These are phyloP conservation scores for Phortica variegata DNA, from an alignment of 1,140 invertebrate genomes.

Conservation along the genomic window DNA sequence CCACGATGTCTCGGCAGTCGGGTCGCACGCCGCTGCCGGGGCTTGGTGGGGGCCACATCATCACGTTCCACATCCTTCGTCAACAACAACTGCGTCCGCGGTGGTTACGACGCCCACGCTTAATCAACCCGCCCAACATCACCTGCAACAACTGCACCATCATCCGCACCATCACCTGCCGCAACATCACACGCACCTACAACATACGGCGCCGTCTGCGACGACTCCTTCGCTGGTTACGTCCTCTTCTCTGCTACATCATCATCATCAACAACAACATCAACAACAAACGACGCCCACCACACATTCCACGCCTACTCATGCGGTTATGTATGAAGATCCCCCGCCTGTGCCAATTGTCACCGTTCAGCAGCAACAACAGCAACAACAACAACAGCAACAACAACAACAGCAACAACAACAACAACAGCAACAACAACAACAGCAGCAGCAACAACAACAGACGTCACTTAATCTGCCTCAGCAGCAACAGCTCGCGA, in stretches of 20 bases:
- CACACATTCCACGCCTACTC: conserved; percentile 57
- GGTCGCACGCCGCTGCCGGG: conserved; percentile 58
- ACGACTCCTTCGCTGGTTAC: conserved; percentile 30
- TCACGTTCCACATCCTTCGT: conserved; percentile 32
- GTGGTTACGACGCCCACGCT: too few species aligned
- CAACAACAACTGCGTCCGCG: conserved; percentile 45
- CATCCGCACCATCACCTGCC: conserved; percentile 23
- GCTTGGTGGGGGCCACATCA: conserved; percentile 58
- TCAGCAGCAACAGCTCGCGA: conserved; percentile 39
- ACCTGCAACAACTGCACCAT: conserved; percentile 31
- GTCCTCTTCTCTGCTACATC: conserved; percentile 37
- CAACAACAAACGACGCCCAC: conserved; percentile 40
- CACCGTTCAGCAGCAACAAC: conserved; percentile 34
- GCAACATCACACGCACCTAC: conserved; percentile 20
- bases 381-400: conserved; percentile 23
- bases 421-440: conserved; percentile 37
- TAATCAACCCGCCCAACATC: conserved; percentile 34
- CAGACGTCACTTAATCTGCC: conserved; percentile 8
- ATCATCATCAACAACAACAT: conserved; percentile 29
- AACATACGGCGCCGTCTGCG: conserved; percentile 38
- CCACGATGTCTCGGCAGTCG: conserved; percentile 59
- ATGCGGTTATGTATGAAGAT: conserved; percentile 56
- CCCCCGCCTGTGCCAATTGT: conserved; percentile 49
- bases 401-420: conserved; percentile 23
- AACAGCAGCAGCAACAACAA: conserved; percentile 39